These are phyloP conservation scores for Rosalia funebris DNA, from an alignment of 2,888 invertebrate genomes.

Conservation along the genomic window DNA sequence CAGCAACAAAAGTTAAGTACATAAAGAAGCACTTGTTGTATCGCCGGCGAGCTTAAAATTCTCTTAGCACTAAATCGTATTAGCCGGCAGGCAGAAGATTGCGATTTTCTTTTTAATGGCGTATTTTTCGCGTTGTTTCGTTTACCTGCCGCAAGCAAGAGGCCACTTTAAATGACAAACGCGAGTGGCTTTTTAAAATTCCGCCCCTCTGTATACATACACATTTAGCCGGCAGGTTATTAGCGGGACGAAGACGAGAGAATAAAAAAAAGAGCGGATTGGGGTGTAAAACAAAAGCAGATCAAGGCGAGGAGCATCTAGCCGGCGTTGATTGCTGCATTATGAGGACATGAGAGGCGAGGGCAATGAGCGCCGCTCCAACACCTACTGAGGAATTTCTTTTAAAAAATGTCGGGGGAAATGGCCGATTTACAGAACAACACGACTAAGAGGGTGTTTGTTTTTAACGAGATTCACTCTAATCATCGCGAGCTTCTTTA, in stretches of 20 bases:
- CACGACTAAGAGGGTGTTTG: conserved; percentile 62
- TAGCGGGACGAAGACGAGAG: conserved; percentile 58
- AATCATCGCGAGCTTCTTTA: conserved; percentile 58
- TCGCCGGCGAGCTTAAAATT: conserved; percentile 11
- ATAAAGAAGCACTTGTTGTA: conserved; percentile 26
- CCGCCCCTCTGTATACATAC: conserved; percentile 55
- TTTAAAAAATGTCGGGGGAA: conserved; percentile 55
- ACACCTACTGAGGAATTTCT: conserved; percentile 60
- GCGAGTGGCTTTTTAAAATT: conserved; percentile 61
- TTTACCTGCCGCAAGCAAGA: conserved; percentile 41
- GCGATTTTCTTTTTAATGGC: conserved; percentile 43
- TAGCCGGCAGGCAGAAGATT: conserved; percentile 39
- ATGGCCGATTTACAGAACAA: conserved; percentile 60
- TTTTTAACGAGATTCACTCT: conserved; percentile 63
- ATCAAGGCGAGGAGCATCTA: conserved; percentile 55
- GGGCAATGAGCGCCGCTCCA: conserved; percentile 50
- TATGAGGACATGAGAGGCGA: conserved; percentile 48
- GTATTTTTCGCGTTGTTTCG: conserved; percentile 36
- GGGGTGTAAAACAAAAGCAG: conserved; percentile 58
- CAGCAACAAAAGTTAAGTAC: conserved; percentile 24
- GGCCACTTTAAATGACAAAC: conserved; percentile 59
- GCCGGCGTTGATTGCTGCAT: conserved; percentile 60
- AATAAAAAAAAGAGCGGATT: conserved; percentile 55
- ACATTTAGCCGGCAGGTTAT: conserved; percentile 57
- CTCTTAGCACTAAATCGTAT: conserved; percentile 32